phyloP scores from a whole-genome alignment of 2,888 invertebrate species.

The Hydropsyche betteni region DNA sequence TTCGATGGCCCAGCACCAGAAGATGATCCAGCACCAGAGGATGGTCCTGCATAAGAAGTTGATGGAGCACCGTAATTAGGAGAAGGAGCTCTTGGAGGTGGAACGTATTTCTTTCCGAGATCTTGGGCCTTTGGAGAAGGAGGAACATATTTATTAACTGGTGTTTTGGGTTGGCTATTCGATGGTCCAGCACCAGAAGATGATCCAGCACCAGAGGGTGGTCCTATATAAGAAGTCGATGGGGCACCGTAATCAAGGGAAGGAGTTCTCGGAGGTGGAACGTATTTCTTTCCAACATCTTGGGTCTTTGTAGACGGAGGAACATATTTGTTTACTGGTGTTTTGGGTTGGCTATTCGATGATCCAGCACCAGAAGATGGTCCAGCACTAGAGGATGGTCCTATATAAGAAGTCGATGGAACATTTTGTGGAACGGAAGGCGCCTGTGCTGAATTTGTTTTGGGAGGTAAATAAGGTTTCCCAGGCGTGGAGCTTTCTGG shows the following conservation, averaged over 20 bases:
- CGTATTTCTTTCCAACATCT: conserved; percentile 4
- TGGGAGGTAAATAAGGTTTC: conserved; percentile 17
- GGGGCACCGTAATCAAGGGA: neutral
- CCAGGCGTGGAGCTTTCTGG: conserved; percentile 16
- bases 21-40: neutral
- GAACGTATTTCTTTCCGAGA: conserved; percentile 1
- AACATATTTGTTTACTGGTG: conserved; percentile 1
- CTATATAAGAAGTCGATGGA: conserved; percentile 4
- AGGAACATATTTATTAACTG: conserved; percentile 12
- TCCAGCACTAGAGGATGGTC: neutral
- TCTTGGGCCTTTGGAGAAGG: neutral
- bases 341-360: neutral
- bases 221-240: neutral
- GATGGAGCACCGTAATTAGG: neutral
- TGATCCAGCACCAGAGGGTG: neutral
- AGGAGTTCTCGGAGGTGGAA: neutral
- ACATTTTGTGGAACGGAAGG: neutral
- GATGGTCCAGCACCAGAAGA: neutral
- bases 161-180: neutral
- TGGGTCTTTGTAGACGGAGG: neutral
- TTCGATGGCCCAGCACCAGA: neutral
- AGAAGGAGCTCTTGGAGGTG: neutral
- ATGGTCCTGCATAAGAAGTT: neutral
- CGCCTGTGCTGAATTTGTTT: neutral
- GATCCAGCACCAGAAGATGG: neutral